These are phyloP conservation scores for Zootoca vivipara DNA, from an alignment of 2,113 vertebrate genomes.

Conservation along the genomic window DNA sequence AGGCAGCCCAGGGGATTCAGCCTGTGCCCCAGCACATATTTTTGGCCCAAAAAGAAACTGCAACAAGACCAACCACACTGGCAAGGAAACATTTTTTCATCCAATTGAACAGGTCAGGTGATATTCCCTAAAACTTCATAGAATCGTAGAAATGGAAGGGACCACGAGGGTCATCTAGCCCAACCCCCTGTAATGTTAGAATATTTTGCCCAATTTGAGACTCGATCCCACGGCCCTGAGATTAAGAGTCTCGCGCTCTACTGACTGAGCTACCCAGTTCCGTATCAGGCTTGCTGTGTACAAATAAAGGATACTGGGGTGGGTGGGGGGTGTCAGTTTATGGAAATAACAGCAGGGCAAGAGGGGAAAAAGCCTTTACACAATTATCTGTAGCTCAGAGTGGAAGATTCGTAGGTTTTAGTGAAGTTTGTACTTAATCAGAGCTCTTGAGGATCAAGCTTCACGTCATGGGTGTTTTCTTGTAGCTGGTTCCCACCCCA, in stretches of 20 bases:
- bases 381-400: neutral
- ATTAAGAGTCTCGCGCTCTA: too few relatives aligned
- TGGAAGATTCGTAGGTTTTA: slow-evolving; percentile 5
- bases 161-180: too few relatives aligned
- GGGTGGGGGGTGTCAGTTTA: neutral
- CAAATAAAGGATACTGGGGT: neutral
- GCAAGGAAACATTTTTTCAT: neutral
- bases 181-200: too few relatives aligned
- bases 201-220: too few relatives aligned
- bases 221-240: too few relatives aligned
- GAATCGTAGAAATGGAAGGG: too few relatives aligned
- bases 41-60: neutral
- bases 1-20: neutral
- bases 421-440: neutral
- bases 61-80: neutral
- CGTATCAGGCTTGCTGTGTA: neutral
- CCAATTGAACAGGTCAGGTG: neutral
- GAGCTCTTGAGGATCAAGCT: neutral
- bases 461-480: neutral
- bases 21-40: neutral
- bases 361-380: neutral
- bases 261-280: neutral
- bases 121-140: neutral
- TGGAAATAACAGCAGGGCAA: neutral
- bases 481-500: too few relatives aligned